A percentile compares a stretch with the other conserved stretches of the same genome.
These are phyloP conservation scores for Todiramphus chloris DNA, from an alignment of 2,113 vertebrate genomes.

Conservation along the genomic window DNA sequence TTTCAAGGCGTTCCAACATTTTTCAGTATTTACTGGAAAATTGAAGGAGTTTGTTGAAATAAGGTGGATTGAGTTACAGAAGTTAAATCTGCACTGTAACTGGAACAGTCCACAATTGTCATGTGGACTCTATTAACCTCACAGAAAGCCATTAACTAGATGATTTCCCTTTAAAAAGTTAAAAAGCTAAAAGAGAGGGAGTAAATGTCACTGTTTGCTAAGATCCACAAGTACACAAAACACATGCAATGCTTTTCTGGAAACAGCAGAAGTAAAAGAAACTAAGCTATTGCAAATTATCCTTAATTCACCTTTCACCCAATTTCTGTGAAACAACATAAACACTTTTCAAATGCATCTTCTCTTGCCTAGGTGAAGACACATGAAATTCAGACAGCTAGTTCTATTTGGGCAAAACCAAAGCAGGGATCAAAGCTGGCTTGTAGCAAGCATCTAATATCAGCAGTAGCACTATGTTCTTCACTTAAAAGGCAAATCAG, in stretches of 20 bases:
- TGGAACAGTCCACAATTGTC: neutral
- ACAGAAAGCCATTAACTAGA: neutral
- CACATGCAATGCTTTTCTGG: neutral
- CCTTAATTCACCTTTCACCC: neutral
- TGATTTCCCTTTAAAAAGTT: neutral
- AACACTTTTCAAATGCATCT: neutral
- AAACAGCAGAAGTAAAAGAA: neutral
- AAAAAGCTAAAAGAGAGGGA: slow-evolving; percentile 1
- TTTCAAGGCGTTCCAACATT: neutral
- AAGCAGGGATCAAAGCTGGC: neutral
- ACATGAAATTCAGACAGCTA: neutral
- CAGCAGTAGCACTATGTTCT: neutral
- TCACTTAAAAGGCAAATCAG: neutral
- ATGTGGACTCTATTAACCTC: neutral
- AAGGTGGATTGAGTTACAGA: neutral
- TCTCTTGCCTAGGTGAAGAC: neutral
- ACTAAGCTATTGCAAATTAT: neutral
- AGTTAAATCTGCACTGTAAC: neutral
- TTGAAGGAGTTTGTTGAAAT: neutral
- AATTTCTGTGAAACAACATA: neutral
- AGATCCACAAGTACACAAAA: neutral
- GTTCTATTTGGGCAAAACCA: neutral
- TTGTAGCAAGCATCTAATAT: neutral
- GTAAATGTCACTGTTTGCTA: neutral
- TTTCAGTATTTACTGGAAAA: neutral